A percentile compares a stretch with the other conserved stretches of the same genome.
These are phyloP conservation scores for Acronicta psi DNA, from an alignment of 2,888 invertebrate genomes.

Conservation along the genomic window DNA sequence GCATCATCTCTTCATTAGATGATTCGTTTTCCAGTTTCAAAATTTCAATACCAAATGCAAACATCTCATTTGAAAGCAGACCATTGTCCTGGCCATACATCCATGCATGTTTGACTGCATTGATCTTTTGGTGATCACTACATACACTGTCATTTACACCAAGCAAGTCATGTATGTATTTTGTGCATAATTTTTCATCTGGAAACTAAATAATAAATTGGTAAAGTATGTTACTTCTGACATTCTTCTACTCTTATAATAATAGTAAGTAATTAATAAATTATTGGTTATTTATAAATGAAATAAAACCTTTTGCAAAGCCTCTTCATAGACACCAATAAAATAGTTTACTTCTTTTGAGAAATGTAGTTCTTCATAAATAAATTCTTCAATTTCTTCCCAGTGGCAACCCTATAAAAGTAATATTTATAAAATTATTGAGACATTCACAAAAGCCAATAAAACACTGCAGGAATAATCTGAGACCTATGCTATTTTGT, in stretches of 20 bases:
- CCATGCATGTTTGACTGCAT: conserved; percentile 80
- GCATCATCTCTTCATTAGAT: conserved; percentile 67
- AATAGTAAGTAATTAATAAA: too few species aligned
- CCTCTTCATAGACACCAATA: conserved; percentile 80
- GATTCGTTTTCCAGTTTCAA: conserved; percentile 73
- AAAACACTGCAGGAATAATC: too few species aligned
- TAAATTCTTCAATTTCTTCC: conserved; percentile 77
- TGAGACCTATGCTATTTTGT: too few species aligned
- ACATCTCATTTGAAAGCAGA: conserved; percentile 78
- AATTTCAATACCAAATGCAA: conserved; percentile 79
- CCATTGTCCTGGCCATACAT: conserved; percentile 76
- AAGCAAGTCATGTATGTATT: conserved; percentile 79
- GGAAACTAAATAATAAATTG: conserved; percentile 70
- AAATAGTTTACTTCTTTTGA: conserved; percentile 74
- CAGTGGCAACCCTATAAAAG: conserved; percentile 78
- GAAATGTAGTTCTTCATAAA: conserved; percentile 66
- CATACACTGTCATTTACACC: conserved; percentile 69
- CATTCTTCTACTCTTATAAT: too few species aligned
- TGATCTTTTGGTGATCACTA: conserved; percentile 72
- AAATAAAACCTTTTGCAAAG: conserved; percentile 71
- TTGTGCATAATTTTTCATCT: conserved; percentile 77
- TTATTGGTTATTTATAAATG: neutral
- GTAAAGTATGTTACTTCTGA: neutral
- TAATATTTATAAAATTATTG: conserved; percentile 2
- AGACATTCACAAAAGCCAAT: neutral